Evolutionary conservation across 2,888 invertebrate genomes (phyloP).

Genomic region (Lycocerus yunnanus): DNA sequence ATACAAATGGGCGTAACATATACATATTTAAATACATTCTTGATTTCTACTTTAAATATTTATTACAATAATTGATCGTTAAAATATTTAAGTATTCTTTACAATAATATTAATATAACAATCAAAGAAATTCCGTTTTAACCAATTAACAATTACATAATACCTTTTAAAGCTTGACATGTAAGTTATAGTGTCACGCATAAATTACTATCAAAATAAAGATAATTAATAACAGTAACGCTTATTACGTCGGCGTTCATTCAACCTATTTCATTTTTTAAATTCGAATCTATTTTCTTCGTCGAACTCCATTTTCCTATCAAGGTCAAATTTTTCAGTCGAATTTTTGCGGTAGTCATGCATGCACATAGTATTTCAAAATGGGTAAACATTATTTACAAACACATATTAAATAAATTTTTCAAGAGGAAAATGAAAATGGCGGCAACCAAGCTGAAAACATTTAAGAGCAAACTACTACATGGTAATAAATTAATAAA

Average conservation of each 20-base stretch:
- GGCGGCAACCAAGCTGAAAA: not conserved
- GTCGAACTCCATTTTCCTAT: not conserved
- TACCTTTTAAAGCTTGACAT: not conserved
- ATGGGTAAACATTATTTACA: too few relatives aligned
- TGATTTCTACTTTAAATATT: conserved; percentile 23
- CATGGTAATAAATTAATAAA: not conserved
- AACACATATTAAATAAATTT: not conserved
- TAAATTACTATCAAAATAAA: not conserved
- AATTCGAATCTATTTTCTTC: not conserved
- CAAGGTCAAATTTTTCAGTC: not conserved
- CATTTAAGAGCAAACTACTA: not conserved
- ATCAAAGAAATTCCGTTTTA: not conserved
- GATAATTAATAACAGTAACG: not conserved
- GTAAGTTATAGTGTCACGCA: not conserved
- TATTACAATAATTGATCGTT: conserved; percentile 6
- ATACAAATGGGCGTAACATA: conserved; percentile 20
- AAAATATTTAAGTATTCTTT: not conserved
- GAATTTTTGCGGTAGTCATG: not conserved
- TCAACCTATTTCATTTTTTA: not conserved
- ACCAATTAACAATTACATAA: not conserved
- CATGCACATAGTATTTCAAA: not conserved
- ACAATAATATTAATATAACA: not conserved
- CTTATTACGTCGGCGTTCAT: not conserved
- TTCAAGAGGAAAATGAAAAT: not conserved
- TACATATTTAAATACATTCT: conserved; percentile 4